Percentiles rank a stretch among this genome's conserved stretches.
phyloP scores from a whole-genome alignment of 2,797 vertebrate genomes.

The Enteromius afrohamiltoni region DNA sequence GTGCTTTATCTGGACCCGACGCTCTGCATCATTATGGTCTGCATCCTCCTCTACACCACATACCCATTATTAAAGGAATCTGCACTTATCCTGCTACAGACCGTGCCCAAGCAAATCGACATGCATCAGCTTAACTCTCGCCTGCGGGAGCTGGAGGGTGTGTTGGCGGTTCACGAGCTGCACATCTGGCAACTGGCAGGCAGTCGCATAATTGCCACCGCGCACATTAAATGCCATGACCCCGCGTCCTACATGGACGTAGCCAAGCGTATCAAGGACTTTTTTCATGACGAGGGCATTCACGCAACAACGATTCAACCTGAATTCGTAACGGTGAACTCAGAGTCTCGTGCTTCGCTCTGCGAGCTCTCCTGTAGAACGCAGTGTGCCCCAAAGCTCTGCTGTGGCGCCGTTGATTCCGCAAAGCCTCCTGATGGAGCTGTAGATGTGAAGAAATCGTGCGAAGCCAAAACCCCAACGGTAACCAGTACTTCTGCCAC shows the following conservation, averaged over 20 bases:
- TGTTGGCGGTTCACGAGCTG: conserved; percentile 94
- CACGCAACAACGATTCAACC: conserved; percentile 98
- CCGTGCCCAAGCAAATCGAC: conserved; percentile 97
- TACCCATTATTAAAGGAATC: conserved; percentile 97
- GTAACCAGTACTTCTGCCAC: conserved; percentile 67
- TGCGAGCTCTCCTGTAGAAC: conserved; percentile 96
- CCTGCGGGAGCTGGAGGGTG: conserved; percentile 86
- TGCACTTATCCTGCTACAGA: conserved; percentile 97
- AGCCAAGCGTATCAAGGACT: conserved; percentile 95
- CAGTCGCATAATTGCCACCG: conserved; percentile 96
- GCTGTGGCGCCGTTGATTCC: conserved; percentile 82
- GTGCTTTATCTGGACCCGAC: conserved; percentile 95
- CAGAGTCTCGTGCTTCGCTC: conserved; percentile 83
- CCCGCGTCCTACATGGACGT: conserved; percentile 96
- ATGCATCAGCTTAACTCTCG: conserved; percentile 88
- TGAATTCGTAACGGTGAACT: conserved; percentile 91
- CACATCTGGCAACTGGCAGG: conserved; percentile 98
- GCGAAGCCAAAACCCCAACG: conserved; percentile 66
- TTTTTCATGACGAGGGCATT: conserved; percentile 96
- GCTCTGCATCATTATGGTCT: conserved; percentile 94
- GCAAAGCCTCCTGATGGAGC: conserved; percentile 64
- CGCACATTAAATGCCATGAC: conserved; percentile 97
- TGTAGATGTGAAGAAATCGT: conserved; percentile 61
- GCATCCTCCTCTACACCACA: conserved; percentile 95
- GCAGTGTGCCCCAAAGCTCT: conserved; percentile 95